These are phyloP conservation scores for Drosophila eohydei DNA, from an alignment of 2,888 invertebrate species.

Conservation along the genomic window DNA sequence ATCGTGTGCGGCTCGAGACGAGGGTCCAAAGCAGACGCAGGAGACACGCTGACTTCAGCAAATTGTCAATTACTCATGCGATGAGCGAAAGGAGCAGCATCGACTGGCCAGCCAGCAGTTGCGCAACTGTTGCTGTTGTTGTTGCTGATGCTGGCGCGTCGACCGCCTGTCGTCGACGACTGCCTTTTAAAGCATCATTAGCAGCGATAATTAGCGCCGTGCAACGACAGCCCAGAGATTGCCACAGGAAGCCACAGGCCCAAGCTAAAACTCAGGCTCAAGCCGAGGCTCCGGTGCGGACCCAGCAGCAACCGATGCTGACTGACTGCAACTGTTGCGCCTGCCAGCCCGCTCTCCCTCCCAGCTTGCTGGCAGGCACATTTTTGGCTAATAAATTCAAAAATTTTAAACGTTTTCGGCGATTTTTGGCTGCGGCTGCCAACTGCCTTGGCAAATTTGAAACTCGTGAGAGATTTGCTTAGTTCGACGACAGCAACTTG, in stretches of 20 bases:
- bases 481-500: constrained; percentile 41
- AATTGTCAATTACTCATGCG: constrained; percentile 82
- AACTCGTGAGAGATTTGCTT: constrained; percentile 80
- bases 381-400: constrained; percentile 78
- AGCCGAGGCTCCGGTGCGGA: constrained; percentile 25
- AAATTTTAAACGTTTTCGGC: constrained; percentile 75
- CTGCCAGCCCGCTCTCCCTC: not conserved
- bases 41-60: constrained; percentile 78
- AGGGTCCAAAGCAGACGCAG: constrained; percentile 48
- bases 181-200: constrained; percentile 82
- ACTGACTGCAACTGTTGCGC: constrained; percentile 34
- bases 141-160: constrained; percentile 45
- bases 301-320: constrained; percentile 33
- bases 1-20: constrained; percentile 31
- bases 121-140: constrained; percentile 46
- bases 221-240: constrained; percentile 76
- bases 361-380: constrained; percentile 29
- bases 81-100: constrained; percentile 74
- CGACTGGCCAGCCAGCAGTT: constrained; percentile 53
- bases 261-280: constrained; percentile 16
- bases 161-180: constrained; percentile 77
- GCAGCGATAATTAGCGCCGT: constrained; percentile 81
- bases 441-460: constrained; percentile 72
- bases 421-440: constrained; percentile 45
- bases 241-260: constrained; percentile 50